Evolutionary conservation across 2,888 invertebrate genomes (phyloP).

Genomic region (Drosophila leonis): DNA sequence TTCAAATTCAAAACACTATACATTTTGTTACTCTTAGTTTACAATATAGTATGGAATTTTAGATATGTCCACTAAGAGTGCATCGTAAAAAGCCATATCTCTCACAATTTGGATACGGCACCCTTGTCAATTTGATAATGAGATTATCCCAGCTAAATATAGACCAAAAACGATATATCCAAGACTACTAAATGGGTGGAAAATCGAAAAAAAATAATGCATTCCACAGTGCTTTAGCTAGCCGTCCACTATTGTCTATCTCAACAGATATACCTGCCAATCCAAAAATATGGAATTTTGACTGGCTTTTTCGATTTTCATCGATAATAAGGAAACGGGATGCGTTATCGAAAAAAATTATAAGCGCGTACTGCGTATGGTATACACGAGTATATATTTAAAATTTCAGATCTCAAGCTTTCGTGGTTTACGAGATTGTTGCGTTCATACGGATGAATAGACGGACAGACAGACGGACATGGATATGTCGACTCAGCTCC

Average conservation of each 20-base stretch:
- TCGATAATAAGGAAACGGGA: no score
- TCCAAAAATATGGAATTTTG: not conserved
- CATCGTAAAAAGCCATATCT: not conserved
- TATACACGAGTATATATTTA: no score
- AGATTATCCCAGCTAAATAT: not conserved
- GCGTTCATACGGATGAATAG: no score
- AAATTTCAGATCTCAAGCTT: no score
- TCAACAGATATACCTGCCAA: not conserved
- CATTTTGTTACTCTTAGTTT: not conserved
- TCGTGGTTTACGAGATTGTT: no score
- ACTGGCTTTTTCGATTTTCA: not conserved
- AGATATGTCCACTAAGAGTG: not conserved
- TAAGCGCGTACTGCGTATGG: no score
- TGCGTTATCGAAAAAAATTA: no score
- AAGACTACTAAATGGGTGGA: no score
- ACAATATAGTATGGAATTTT: not conserved
- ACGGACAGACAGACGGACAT: no score
- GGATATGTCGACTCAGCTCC: no score
- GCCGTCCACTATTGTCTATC: not conserved
- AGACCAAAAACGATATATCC: not conserved
- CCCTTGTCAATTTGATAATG: not conserved
- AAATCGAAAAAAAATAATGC: no score
- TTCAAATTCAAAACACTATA: not conserved
- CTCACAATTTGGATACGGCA: not conserved
- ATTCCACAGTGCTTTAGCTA: no score